Base-by-base conservation (phyloP, 2,797 vertebrate genomes). In the Argya squamiceps region DNA sequence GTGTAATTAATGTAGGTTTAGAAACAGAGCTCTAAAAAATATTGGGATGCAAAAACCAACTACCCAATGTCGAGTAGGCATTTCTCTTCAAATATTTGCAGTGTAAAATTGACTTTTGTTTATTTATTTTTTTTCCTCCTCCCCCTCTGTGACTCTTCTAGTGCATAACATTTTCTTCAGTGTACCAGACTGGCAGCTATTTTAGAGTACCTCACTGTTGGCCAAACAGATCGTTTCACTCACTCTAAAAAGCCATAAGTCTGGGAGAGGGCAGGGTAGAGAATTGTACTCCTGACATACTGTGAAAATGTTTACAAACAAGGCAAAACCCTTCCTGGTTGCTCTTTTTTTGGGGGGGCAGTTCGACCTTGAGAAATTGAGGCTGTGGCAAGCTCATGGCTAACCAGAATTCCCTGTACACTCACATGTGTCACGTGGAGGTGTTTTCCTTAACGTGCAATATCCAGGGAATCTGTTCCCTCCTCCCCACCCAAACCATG, bases 41-140 rank as follows among this genome's bases (percentile, higher is more conserved):
- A 97, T 36, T 97, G 98, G 92, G 97, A 98, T 98, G 98, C 98
- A 99, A 98, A 98, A 98, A 88, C 97, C 63, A 83, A 92, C 88
- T 77, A 65, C 93, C 69, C 82, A 26, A 49, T 15, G 21, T 92
- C 12, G 21, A 96, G 84, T 91, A 97, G 95, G 82, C 76, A 85
- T 95, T 98, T 97, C 91, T 95, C 80, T 97, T 96, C 94, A 53
- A 89, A 93, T 59, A 87, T 88, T 95, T 92, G 79, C 79, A 93
- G 68, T 90, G 73, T 94, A 89, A 94, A 84, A 91, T 15, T 36
- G 56, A 77, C 60, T 63, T 62, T 11, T 18, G 26, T 78, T 77
- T 27, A 4, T 52, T 15, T 39, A n/a, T n/a, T n/a, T 32, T 14
- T 34, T 6, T 14, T 20, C 9, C 47, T 49, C 47, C 43, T n/a